Evolutionary conservation across 2,888 invertebrate genomes (phyloP).

Genomic region (Drosophila ustulata): DNA sequence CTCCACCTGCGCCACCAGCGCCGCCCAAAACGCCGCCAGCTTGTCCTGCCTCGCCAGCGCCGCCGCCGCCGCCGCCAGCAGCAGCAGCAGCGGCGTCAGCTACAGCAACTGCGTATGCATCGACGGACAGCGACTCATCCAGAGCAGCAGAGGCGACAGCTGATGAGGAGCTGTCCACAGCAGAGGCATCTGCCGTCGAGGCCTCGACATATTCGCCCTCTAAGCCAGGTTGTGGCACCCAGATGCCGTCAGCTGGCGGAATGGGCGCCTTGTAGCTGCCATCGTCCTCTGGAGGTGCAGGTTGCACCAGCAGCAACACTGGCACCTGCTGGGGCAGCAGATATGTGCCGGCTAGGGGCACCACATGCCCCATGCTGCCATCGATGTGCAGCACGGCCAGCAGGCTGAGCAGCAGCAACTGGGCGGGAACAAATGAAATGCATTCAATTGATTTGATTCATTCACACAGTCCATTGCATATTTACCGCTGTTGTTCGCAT

Average conservation of each 20-base stretch:
- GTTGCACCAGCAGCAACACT: conserved; percentile 55
- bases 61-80: conserved; percentile 55
- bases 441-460: conserved; percentile 7
- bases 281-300: conserved; percentile 55
- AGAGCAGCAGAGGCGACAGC: not conserved
- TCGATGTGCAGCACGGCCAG: conserved; percentile 42
- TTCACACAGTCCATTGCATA: conserved; percentile 16
- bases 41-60: conserved; percentile 66
- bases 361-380: conserved; percentile 40
- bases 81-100: conserved; percentile 35
- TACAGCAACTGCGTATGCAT: conserved; percentile 19
- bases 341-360: conserved; percentile 62
- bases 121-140: not conserved
- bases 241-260: conserved; percentile 54
- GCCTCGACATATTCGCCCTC: conserved; percentile 53
- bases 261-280: conserved; percentile 61
- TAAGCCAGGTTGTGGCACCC: conserved; percentile 56
- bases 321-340: conserved; percentile 36
- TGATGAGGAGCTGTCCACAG: conserved; percentile 12
- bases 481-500: conserved; percentile 60
- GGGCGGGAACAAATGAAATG: not conserved
- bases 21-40: conserved; percentile 68
- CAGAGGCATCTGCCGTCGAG: conserved; percentile 13
- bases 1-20: conserved; percentile 70
- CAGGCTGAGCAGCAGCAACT: conserved; percentile 49